phyloP scores from a whole-genome alignment of 2,888 invertebrate genomes.

The Caenorhabditis zanzibari region DNA sequence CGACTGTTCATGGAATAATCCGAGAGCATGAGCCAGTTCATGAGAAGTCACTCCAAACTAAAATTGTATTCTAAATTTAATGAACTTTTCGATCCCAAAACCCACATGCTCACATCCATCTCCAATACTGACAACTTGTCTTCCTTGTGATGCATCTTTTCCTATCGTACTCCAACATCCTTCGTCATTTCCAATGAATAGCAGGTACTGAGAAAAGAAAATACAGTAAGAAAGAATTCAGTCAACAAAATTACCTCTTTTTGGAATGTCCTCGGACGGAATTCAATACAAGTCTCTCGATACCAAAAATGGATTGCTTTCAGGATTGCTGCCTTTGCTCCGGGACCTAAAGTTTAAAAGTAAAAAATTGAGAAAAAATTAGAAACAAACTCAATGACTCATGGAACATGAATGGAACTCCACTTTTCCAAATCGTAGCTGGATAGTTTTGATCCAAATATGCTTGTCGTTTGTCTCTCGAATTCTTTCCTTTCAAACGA shows the following conservation, averaged over 20 bases:
- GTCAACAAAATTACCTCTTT: conserved; percentile 36
- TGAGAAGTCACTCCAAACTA: conserved; percentile 77
- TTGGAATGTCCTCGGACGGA: conserved; percentile 64
- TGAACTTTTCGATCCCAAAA: neutral
- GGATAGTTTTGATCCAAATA: conserved; percentile 68
- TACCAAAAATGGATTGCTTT: conserved; percentile 75
- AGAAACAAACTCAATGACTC: conserved; percentile 57
- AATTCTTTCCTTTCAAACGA: neutral
- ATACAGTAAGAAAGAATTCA: conserved; percentile 5
- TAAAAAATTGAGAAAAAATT: neutral
- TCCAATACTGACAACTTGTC: conserved; percentile 74
- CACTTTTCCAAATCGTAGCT: conserved; percentile 69
- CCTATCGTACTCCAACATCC: conserved; percentile 78
- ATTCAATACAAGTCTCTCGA: conserved; percentile 73
- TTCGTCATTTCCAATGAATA: conserved; percentile 73
- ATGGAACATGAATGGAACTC: conserved; percentile 69
- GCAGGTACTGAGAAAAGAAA: conserved; percentile 59
- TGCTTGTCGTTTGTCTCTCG: conserved; percentile 48
- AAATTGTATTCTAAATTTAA: conserved; percentile 25
- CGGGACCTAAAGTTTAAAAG: conserved; percentile 28
- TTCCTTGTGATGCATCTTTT: conserved; percentile 66
- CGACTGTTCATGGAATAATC: conserved; percentile 76
- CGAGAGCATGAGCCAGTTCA: conserved; percentile 76
- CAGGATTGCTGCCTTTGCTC: conserved; percentile 56
- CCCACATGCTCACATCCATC: conserved; percentile 75